Conservation (phyloP, 2,797 vertebrate species). For the Coccyzus lansbergi region DNA sequence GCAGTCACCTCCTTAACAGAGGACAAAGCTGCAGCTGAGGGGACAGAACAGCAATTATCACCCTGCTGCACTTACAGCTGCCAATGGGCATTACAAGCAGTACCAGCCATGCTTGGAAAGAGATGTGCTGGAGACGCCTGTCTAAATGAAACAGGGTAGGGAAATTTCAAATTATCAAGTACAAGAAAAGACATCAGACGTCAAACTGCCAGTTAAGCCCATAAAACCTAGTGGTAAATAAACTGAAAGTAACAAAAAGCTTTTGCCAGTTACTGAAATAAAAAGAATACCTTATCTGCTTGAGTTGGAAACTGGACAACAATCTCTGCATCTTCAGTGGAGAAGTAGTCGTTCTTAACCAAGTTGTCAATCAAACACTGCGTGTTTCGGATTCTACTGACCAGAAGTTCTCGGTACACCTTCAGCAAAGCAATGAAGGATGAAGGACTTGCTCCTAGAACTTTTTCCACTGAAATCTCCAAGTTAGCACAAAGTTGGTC, state of each 20-base stretch:
- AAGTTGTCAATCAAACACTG: constrained; percentile 93
- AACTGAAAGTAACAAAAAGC: background rate
- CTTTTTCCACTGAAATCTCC: background rate
- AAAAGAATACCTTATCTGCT: constrained; percentile 84
- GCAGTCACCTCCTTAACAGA: background rate
- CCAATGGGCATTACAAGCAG: background rate
- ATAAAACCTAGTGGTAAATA: background rate
- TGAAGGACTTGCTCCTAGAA: background rate
- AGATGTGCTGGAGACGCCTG: background rate
- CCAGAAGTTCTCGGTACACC: constrained; percentile 85
- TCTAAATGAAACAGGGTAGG: background rate
- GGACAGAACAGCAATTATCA: background rate
- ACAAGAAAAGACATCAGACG: background rate
- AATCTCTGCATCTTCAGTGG: constrained; percentile 89
- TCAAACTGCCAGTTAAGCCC: background rate
- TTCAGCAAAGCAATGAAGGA: constrained; percentile 78
- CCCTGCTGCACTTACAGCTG: background rate
- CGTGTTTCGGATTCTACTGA: constrained; percentile 82
- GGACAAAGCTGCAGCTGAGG: background rate
- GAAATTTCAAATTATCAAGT: background rate
- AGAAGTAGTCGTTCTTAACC: constrained; percentile 83
- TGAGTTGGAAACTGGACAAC: constrained; percentile 83
- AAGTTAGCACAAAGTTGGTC: background rate
- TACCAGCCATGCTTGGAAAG: background rate
- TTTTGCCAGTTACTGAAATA: background rate